Conservation (phyloP, 2,888 invertebrate species). For the Limnephilus rhombicus region DNA sequence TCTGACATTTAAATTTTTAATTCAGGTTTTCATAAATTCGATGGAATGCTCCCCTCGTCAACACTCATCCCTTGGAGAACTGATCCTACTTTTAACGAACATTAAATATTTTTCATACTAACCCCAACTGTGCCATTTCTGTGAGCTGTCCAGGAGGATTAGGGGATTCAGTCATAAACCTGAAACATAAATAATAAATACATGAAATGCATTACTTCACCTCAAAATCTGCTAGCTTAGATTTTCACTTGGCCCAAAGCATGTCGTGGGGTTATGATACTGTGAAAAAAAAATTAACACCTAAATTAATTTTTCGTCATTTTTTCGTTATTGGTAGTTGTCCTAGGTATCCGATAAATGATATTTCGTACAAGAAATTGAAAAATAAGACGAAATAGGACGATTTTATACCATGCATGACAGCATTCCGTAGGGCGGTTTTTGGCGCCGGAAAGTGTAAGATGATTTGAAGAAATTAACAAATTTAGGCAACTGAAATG, state of each 20-base stretch:
- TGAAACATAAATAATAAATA: conserved; percentile 26
- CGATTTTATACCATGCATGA: conserved; percentile 45
- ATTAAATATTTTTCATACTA: conserved; percentile 22
- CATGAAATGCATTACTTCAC: conserved; percentile 4
- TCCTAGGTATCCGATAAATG: conserved; percentile 3
- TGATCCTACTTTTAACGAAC: neutral
- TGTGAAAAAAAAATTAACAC: conserved; percentile 24
- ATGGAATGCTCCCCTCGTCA: neutral
- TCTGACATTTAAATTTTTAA: neutral
- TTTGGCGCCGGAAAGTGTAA: conserved; percentile 59
- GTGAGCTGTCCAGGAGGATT: neutral
- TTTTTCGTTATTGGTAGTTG: conserved; percentile 13
- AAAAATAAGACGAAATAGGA: conserved; percentile 20
- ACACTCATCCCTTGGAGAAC: neutral
- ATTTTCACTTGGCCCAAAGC: conserved; percentile 20
- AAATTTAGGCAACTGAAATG: neutral
- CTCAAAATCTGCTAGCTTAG: neutral
- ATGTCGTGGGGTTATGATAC: conserved; percentile 43
- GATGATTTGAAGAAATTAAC: neutral
- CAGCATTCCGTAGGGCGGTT: conserved; percentile 53
- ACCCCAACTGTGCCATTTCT: conserved; percentile 44
- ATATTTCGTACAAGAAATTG: conserved; percentile 39
- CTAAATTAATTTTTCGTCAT: neutral
- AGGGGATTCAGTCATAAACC: neutral
- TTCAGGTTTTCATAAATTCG: neutral